Conservation (phyloP, 2,797 vertebrate genomes). For the Lithobates pipiens region DNA sequence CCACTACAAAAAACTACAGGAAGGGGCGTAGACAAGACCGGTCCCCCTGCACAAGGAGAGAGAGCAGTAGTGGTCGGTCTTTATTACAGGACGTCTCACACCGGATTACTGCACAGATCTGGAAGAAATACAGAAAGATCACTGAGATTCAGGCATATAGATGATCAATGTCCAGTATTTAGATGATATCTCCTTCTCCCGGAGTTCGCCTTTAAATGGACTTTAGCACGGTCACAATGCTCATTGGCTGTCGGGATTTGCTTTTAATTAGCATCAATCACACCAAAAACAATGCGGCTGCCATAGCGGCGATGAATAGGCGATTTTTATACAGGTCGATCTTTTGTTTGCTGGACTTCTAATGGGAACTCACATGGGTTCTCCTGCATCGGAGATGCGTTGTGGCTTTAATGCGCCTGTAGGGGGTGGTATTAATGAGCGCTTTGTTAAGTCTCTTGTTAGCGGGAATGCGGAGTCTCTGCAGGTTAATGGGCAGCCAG, state of each 20-base stretch:
- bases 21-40: too few relatives aligned
- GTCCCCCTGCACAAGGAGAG: too few relatives aligned
- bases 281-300: neutral
- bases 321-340: neutral
- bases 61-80: too few relatives aligned
- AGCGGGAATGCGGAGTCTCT: conserved; percentile 22
- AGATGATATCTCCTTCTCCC: too few relatives aligned
- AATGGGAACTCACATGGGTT: neutral
- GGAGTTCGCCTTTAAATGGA: too few relatives aligned
- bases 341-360: neutral
- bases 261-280: neutral
- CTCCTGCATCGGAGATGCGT: neutral
- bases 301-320: neutral
- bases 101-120: too few relatives aligned
- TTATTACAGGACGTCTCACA: too few relatives aligned
- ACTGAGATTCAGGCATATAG: too few relatives aligned
- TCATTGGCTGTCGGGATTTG: neutral
- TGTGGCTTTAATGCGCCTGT: neutral
- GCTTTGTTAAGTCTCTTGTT: conserved; percentile 46
- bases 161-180: too few relatives aligned
- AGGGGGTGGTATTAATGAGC: conserved; percentile 40
- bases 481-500: conserved; percentile 51
- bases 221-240: neutral
- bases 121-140: too few relatives aligned
- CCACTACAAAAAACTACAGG: too few relatives aligned